phyloP scores from a whole-genome alignment of 2,113 vertebrate genomes.

The Crocuta crocuta region DNA sequence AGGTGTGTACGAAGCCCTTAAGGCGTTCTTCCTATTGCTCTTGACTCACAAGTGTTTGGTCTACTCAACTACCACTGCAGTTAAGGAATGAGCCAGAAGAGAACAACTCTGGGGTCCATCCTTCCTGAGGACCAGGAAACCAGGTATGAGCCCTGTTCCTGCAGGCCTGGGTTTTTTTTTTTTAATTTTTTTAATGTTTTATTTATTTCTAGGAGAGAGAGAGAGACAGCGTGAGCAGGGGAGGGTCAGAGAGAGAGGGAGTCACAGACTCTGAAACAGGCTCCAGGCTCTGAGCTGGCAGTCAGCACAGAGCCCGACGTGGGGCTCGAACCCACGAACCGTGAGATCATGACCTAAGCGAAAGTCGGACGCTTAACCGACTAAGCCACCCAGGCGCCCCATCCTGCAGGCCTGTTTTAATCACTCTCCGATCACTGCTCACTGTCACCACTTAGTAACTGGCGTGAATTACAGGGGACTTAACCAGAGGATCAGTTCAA shows the following conservation, averaged over 20 bases:
- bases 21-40: neutral
- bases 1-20: slow-evolving; percentile 28
- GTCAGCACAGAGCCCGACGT: no score
- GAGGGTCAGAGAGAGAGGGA: no score
- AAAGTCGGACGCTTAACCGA: no score
- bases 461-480: rapidly evolving
- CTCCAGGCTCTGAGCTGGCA: no score
- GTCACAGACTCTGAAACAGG: no score
- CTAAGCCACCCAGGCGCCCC: no score
- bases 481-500: neutral
- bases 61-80: neutral
- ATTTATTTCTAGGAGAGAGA: no score
- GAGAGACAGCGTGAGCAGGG: no score
- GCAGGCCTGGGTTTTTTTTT: no score
- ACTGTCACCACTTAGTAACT: neutral
- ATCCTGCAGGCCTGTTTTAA: neutral
- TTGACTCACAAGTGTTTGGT: neutral
- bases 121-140: neutral
- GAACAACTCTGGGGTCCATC: neutral
- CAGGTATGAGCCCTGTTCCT: neutral
- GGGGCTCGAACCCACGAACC: no score
- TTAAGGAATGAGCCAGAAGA: neutral
- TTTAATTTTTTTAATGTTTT: no score
- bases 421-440: neutral
- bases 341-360: no score